Evolutionary conservation across 2,113 vertebrate genomes (phyloP), one percentile per base, ranked within the genome.

Genomic region (Etheostoma spectabile): DNA sequence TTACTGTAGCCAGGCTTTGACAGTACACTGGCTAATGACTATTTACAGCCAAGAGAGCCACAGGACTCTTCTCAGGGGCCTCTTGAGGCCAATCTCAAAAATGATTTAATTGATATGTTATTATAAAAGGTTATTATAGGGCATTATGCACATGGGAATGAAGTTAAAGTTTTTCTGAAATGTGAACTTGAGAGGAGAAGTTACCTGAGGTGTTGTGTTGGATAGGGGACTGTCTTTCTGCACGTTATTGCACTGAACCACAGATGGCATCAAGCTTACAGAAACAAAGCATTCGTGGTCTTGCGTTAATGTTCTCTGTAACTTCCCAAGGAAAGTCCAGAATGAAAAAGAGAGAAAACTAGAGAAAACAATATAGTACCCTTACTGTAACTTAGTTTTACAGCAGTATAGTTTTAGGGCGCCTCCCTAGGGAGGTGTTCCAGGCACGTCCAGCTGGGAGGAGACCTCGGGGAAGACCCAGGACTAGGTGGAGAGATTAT

Each of bases 11-110:
- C 52, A 56, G 63, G 46, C 46, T 61, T 76, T 64, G 76, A 75
- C 80, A 71, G 7, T 67, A 38, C 48, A n/a, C 68, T 45, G 66
- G 27, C 56, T 85, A 86, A 93, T 92, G 68, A 86, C 84, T 92
- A 74, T 91, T 91, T 92, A 88, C 84, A 80, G 59, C 76, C 52
- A 55, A 73, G 33, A 46, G 38, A 86, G 67, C 77, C 15, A 10
- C 75, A 67, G 61, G 55, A 45, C 46, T 80, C 45, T 83, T 35
- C 75, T 80, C 72, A 73, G 70, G 51, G 75, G 83, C 33, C 65
- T 84, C 64, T 45, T 57, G 38, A 69, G 66, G 27, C 67, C 71
- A 74, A 73, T 76, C 68, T 42, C 38, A 42, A 42, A 42, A 42
- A 11, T 42, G 10, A 42, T 42, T 42, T 42, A 42, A 42, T 42